These are phyloP conservation scores for Ptilorrhoa leucosticta DNA, from an alignment of 2,113 vertebrate species.

Conservation along the genomic window DNA sequence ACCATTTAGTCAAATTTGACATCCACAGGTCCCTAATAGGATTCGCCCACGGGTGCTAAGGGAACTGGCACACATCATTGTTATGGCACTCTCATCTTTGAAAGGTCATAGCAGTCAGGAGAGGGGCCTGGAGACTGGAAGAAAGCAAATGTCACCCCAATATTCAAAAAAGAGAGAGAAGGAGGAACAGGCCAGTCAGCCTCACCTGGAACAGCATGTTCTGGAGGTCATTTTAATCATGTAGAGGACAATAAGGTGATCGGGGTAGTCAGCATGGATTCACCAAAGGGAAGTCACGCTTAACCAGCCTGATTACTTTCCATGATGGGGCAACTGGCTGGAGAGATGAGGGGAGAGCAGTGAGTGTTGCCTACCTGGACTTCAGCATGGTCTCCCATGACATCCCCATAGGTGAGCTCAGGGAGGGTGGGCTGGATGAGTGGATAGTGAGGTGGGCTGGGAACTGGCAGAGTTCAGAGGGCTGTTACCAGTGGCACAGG, in stretches of 20 bases:
- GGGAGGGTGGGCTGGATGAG: no score
- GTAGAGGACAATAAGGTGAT: background rate
- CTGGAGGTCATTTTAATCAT: background rate
- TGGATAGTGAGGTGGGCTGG: rapidly evolving
- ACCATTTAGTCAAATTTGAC: background rate
- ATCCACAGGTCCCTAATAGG: background rate
- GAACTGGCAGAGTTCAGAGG: background rate
- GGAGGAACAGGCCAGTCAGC: background rate
- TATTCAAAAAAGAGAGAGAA: background rate
- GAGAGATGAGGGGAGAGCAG: background rate
- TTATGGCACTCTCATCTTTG: background rate
- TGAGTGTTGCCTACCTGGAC: background rate
- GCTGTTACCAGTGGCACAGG: background rate
- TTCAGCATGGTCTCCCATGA: background rate
- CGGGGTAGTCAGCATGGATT: background rate
- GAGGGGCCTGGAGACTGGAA: background rate
- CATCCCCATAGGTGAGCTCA: background rate
- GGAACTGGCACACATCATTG: background rate
- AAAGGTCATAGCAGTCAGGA: background rate
- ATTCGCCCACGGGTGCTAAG: rapidly evolving
- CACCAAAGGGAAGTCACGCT: background rate
- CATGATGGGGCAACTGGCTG: background rate
- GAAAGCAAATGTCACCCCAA: background rate
- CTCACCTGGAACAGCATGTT: rapidly evolving
- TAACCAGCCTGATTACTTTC: background rate